These are phyloP conservation scores for Syngnathus rostellatus DNA, from an alignment of 2,797 vertebrate species.

Conservation along the genomic window DNA sequence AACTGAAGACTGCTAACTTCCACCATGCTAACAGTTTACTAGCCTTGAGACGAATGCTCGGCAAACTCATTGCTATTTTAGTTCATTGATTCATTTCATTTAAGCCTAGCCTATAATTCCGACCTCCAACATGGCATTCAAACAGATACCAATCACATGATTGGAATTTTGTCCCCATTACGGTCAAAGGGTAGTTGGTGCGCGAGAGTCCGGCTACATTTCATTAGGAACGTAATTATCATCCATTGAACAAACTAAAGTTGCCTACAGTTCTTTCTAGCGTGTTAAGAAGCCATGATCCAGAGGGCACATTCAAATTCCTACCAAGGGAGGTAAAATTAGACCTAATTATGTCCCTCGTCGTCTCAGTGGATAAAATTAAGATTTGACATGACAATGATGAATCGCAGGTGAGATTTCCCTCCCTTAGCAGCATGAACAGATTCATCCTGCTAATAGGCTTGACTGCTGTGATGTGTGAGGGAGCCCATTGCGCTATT, in stretches of 20 bases:
- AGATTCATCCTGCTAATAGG: constrained; percentile 55
- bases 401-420: constrained; percentile 55
- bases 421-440: constrained; percentile 32
- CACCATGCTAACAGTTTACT: too few relatives aligned
- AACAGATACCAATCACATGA: too few relatives aligned
- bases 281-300: constrained; percentile 20
- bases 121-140: too few relatives aligned
- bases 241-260: not conserved
- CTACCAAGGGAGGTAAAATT: constrained; percentile 55
- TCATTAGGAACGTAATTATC: too few relatives aligned
- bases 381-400: constrained; percentile 57
- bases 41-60: too few relatives aligned
- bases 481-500: constrained; percentile 52
- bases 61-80: too few relatives aligned
- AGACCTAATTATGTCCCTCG: constrained; percentile 54
- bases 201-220: too few relatives aligned
- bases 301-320: constrained; percentile 22
- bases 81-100: too few relatives aligned
- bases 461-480: constrained; percentile 51
- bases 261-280: not conserved
- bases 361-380: constrained; percentile 38
- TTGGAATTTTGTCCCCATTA: too few relatives aligned
- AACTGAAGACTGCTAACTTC: too few relatives aligned
- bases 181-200: too few relatives aligned
- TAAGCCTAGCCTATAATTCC: too few relatives aligned